Conservation (phyloP, 1,140 invertebrate species). For the Pantala flavescens region DNA sequence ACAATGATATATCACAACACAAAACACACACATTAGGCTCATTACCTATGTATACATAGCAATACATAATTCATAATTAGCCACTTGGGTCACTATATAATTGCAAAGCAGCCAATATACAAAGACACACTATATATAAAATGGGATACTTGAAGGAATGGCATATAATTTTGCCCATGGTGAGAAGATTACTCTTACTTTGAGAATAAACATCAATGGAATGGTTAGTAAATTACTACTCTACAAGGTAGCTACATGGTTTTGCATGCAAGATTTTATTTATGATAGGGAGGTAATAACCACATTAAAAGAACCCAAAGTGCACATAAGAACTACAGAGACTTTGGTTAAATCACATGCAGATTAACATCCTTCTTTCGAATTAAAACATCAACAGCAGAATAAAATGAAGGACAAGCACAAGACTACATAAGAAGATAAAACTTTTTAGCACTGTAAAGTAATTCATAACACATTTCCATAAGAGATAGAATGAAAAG, state of each 20-base stretch:
- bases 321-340: no score
- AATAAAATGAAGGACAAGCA: no score
- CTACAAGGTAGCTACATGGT: background rate
- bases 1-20: conserved; percentile 10
- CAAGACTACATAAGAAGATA: no score
- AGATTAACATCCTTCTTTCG: no score
- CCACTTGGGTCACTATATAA: background rate
- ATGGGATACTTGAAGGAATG: background rate
- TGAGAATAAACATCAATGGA: conserved; percentile 6
- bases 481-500: no score
- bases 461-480: no score
- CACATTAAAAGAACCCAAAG: no score
- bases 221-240: background rate
- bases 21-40: conserved; percentile 4
- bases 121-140: background rate
- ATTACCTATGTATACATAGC: background rate
- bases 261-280: background rate
- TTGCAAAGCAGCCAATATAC: background rate
- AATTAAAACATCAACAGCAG: no score
- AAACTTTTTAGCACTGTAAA: no score
- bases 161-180: background rate
- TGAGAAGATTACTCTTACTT: background rate
- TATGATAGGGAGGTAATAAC: background rate
- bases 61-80: background rate
- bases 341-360: no score